Evolutionary conservation across 2,113 vertebrate species (phyloP).

Genomic region (Cyprinodon variegatus): DNA sequence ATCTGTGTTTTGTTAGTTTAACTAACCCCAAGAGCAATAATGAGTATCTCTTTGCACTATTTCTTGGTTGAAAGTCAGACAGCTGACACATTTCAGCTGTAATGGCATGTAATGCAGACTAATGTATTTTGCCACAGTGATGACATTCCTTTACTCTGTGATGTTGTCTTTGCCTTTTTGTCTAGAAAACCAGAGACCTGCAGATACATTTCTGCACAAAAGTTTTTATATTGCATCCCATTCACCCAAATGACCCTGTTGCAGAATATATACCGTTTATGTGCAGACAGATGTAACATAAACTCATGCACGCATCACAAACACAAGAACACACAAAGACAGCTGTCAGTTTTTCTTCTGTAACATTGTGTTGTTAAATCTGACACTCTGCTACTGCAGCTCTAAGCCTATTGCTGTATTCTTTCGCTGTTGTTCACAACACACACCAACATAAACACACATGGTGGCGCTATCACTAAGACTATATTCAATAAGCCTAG

Average conservation of each 20-base stretch:
- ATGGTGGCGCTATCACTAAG: slow-evolving; percentile 61
- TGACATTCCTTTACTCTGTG: slow-evolving; percentile 3
- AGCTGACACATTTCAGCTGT: no score
- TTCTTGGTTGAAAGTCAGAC: neutral
- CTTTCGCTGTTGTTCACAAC: slow-evolving; percentile 63
- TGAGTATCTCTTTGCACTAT: no score
- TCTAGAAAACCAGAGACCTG: no score
- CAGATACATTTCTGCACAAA: no score
- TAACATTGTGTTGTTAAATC: slow-evolving; percentile 57
- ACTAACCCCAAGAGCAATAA: no score
- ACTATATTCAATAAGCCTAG: slow-evolving; percentile 77
- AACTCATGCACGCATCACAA: slow-evolving; percentile 28
- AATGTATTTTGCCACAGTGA: neutral
- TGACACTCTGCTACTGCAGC: slow-evolving; percentile 58
- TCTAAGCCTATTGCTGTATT: slow-evolving; percentile 74
- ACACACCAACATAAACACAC: slow-evolving; percentile 44
- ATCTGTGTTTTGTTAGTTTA: no score
- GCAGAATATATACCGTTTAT: neutral
- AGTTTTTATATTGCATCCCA: neutral
- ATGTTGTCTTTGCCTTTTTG: neutral
- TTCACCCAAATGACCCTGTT: slow-evolving; percentile 17
- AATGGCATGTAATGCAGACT: neutral
- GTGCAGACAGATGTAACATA: neutral
- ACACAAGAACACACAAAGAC: slow-evolving; percentile 25
- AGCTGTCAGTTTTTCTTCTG: slow-evolving; percentile 67